Evolutionary conservation across 2,113 vertebrate genomes (phyloP).

Genomic region (Etia nguti): DNA sequence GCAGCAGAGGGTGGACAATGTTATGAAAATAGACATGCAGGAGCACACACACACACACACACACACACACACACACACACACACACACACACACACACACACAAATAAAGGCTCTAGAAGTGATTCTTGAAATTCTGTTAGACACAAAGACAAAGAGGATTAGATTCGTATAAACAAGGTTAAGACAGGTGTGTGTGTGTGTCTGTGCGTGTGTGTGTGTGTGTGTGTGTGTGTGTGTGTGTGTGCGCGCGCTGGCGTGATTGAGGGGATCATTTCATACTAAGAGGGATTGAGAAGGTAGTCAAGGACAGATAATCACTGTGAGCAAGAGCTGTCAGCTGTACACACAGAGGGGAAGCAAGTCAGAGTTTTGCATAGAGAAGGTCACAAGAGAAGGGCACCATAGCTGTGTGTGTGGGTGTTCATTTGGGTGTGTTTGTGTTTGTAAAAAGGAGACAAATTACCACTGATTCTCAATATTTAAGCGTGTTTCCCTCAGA

Average conservation of each 20-base stretch:
- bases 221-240: not conserved
- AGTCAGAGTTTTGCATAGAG: constrained; percentile 33
- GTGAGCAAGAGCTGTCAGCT: constrained; percentile 63
- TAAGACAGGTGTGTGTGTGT: constrained; percentile 37
- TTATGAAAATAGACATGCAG: constrained; percentile 34
- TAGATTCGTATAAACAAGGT: constrained; percentile 32
- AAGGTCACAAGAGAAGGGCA: constrained; percentile 36
- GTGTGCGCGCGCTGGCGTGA: not conserved
- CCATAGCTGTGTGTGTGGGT: not conserved
- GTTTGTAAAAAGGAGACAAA: not conserved
- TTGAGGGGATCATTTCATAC: constrained; percentile 55
- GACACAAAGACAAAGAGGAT: constrained; percentile 24
- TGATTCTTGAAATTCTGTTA: constrained; percentile 43
- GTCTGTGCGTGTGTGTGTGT: not conserved
- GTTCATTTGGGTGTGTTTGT: not conserved
- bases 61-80: not conserved
- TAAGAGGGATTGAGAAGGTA: constrained; percentile 45
- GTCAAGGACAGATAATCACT: constrained; percentile 64
- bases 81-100: not conserved
- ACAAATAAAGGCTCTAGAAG: not conserved
- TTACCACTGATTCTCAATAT: not conserved
- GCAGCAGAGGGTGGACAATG: not conserved
- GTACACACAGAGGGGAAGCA: constrained; percentile 61
- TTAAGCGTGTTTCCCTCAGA: not conserved
- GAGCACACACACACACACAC: not conserved